A percentile compares a stretch with the other conserved stretches of the same genome.
These are phyloP conservation scores for Cryptoprocta ferox DNA, from an alignment of 2,797 vertebrate genomes.

Conservation along the genomic window DNA sequence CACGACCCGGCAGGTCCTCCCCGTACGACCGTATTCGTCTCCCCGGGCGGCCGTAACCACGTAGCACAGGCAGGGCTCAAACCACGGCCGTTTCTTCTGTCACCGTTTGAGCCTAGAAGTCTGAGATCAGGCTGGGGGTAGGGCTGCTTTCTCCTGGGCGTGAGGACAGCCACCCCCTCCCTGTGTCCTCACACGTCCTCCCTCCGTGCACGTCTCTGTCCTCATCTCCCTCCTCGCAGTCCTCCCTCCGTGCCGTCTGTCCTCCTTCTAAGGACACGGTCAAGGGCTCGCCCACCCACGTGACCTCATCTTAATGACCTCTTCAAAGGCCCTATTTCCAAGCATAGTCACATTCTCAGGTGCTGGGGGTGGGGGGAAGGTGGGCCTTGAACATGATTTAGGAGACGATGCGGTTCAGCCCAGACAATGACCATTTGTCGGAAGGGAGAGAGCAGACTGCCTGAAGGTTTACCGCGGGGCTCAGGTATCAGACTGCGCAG, in stretches of 20 bases:
- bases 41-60: not conserved
- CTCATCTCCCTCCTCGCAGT: not conserved
- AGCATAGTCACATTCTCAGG: not conserved
- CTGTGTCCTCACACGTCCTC: too few species aligned
- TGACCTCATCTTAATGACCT: not conserved
- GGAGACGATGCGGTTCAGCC: not conserved
- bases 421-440: not conserved
- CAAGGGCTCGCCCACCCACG: not conserved
- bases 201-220: not conserved
- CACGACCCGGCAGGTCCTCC: not conserved
- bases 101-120: not conserved
- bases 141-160: not conserved
- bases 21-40: fast-evolving
- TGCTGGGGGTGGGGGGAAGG: not conserved
- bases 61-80: not conserved
- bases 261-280: too few species aligned
- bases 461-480: not conserved
- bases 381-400: not conserved
- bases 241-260: not conserved
- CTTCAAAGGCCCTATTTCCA: not conserved
- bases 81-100: too few species aligned
- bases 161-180: too few species aligned
- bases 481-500: not conserved
- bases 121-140: fast-evolving
- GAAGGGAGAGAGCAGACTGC: not conserved